Evolutionary conservation across 1,140 invertebrate species (phyloP).

Genomic region (Macrobrachium rosenbergii): DNA sequence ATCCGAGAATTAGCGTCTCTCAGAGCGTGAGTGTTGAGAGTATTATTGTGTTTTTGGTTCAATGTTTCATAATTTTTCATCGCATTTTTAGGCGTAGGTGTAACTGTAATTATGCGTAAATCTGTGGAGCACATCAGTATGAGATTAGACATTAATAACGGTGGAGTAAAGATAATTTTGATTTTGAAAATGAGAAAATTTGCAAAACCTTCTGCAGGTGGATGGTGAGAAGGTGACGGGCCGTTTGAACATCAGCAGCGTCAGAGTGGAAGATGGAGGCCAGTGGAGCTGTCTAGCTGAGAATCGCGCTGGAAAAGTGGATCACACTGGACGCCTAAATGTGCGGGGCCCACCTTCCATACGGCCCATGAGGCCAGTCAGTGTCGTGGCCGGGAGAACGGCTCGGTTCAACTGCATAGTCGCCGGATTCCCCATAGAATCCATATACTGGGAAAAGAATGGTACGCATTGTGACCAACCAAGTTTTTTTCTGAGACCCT

Average conservation of each 20-base stretch:
- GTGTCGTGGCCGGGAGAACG: slow-evolving; percentile 71
- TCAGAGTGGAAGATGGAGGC: slow-evolving; percentile 91
- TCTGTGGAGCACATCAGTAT: too few relatives aligned
- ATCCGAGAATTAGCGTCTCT: slow-evolving; percentile 32
- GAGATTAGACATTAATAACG: too few relatives aligned
- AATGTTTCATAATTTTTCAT: too few relatives aligned
- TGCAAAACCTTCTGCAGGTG: slow-evolving; percentile 1
- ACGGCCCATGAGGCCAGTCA: slow-evolving; percentile 70
- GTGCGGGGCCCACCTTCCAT: slow-evolving; percentile 76
- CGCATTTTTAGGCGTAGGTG: too few relatives aligned
- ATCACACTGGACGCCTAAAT: slow-evolving; percentile 88
- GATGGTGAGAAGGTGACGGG: slow-evolving; percentile 87
- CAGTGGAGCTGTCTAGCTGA: slow-evolving; percentile 89
- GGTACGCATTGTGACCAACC: slow-evolving; percentile 70
- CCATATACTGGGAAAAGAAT: slow-evolving; percentile 71
- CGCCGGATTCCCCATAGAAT: slow-evolving; percentile 71
- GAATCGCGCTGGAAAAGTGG: slow-evolving; percentile 84
- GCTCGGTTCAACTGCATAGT: slow-evolving; percentile 71
- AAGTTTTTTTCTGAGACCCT: too few relatives aligned
- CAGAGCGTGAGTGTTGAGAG: slow-evolving; percentile 24
- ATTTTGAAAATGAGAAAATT: too few relatives aligned
- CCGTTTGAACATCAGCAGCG: slow-evolving; percentile 91
- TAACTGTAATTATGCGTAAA: too few relatives aligned
- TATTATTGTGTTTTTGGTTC: too few relatives aligned
- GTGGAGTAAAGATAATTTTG: too few relatives aligned